Evolutionary conservation across 2,797 vertebrate genomes (phyloP).

Genomic region (Tolypeutes matacus): DNA sequence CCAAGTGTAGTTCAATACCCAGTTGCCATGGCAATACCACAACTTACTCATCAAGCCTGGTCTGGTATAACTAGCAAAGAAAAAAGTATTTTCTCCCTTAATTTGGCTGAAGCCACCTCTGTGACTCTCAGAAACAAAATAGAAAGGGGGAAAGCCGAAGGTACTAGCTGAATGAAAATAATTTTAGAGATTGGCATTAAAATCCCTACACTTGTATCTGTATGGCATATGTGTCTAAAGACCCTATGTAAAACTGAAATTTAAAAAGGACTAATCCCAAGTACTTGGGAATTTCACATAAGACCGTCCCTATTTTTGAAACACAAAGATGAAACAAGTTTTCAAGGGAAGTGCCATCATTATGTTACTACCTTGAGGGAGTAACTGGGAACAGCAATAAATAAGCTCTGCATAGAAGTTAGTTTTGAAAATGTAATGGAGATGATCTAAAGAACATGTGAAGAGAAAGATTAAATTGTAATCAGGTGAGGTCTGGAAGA

Average conservation of each 20-base stretch:
- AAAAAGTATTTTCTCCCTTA: neutral
- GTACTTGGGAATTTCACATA: slow-evolving; percentile 35
- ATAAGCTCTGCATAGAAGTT: slow-evolving; percentile 51
- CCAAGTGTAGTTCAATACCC: neutral
- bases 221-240: neutral
- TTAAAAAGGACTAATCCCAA: slow-evolving; percentile 33
- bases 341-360: slow-evolving; percentile 53
- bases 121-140: slow-evolving; percentile 49
- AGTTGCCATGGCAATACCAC: neutral
- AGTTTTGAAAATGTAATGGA: slow-evolving; percentile 45
- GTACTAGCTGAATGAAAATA: slow-evolving; percentile 20
- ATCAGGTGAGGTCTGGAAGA: slow-evolving; percentile 71
- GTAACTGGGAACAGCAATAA: slow-evolving; percentile 71
- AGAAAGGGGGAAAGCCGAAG: slow-evolving; percentile 71
- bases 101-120: slow-evolving; percentile 7
- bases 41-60: neutral
- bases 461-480: slow-evolving; percentile 57
- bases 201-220: slow-evolving; percentile 28
- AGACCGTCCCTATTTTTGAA: slow-evolving; percentile 38
- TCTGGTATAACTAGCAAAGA: neutral
- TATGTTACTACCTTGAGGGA: slow-evolving; percentile 59
- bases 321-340: slow-evolving; percentile 33
- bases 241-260: slow-evolving; percentile 20
- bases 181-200: slow-evolving; percentile 42
- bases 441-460: slow-evolving; percentile 68